These are phyloP conservation scores for Sarcophaga subvicina DNA, from an alignment of 2,888 invertebrate species.

Conservation along the genomic window DNA sequence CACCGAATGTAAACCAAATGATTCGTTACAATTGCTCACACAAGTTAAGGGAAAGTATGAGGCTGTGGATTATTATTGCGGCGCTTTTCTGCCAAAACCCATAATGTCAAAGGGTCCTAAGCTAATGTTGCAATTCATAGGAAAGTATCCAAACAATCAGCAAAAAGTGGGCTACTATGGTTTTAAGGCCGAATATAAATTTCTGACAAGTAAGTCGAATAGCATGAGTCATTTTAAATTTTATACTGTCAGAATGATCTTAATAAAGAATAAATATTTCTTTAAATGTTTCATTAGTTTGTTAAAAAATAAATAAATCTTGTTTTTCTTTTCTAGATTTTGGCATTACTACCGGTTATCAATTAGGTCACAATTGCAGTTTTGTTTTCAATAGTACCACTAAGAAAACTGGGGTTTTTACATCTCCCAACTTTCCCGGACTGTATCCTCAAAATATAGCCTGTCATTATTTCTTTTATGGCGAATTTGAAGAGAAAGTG, in stretches of 20 bases:
- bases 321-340: constrained; percentile 87
- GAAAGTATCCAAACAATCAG: constrained; percentile 83
- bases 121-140: constrained; percentile 92
- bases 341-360: constrained; percentile 91
- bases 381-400: constrained; percentile 94
- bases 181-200: constrained; percentile 93
- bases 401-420: constrained; percentile 89
- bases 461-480: constrained; percentile 96
- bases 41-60: constrained; percentile 92
- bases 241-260: too few species aligned
- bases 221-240: neutral
- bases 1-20: constrained; percentile 77
- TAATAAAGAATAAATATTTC: neutral
- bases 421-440: constrained; percentile 94
- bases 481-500: constrained; percentile 89
- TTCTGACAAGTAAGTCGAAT: constrained; percentile 91
- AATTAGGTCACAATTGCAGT: constrained; percentile 90
- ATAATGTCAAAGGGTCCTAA: constrained; percentile 96
- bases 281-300: neutral
- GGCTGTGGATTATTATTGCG: constrained; percentile 94
- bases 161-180: constrained; percentile 89
- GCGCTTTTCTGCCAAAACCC: constrained; percentile 89
- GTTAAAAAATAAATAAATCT: neutral
- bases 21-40: constrained; percentile 85
- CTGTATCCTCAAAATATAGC: constrained; percentile 94